A percentile compares a stretch with the other conserved stretches of the same genome.
phyloP scores from a whole-genome alignment of 2,113 vertebrate genomes.

The Struthio camelus region DNA sequence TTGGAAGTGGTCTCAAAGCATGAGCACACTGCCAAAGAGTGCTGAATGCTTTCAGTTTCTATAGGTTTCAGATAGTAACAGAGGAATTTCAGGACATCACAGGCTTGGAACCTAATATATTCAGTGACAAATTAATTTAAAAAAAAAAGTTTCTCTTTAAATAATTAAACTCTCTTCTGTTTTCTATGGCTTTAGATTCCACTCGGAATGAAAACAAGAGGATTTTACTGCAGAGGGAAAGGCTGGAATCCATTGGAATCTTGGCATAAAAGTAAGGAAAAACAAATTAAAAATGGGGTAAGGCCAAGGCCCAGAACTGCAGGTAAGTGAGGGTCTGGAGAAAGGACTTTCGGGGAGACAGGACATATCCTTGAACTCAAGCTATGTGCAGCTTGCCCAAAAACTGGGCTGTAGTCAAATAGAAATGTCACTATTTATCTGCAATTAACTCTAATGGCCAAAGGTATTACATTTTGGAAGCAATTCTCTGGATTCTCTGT shows the following conservation, averaged over 20 bases:
- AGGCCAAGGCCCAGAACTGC: background rate
- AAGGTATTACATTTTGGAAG: background rate
- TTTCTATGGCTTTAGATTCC: background rate
- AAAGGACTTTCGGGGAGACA: background rate
- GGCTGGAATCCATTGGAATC: background rate
- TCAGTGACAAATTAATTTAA: background rate
- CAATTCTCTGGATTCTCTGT: background rate
- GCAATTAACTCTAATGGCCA: background rate
- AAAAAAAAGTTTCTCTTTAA: background rate
- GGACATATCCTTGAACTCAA: background rate
- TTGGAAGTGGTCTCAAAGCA: background rate
- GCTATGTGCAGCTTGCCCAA: background rate
- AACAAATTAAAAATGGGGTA: background rate
- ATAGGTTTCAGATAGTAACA: background rate
- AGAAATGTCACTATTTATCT: background rate
- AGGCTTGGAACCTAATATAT: background rate
- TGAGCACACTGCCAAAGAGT: rapidly evolving
- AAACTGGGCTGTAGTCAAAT: background rate
- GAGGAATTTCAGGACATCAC: background rate
- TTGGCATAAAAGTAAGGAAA: constrained; percentile 23
- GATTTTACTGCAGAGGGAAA: background rate
- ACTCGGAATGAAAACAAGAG: background rate
- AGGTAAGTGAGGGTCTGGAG: background rate
- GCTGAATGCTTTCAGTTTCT: background rate
- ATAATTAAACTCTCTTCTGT: background rate